Conservation (phyloP, 37 sponge, comb jelly and placozoan genomes). For the Oopsacas minuta region DNA sequence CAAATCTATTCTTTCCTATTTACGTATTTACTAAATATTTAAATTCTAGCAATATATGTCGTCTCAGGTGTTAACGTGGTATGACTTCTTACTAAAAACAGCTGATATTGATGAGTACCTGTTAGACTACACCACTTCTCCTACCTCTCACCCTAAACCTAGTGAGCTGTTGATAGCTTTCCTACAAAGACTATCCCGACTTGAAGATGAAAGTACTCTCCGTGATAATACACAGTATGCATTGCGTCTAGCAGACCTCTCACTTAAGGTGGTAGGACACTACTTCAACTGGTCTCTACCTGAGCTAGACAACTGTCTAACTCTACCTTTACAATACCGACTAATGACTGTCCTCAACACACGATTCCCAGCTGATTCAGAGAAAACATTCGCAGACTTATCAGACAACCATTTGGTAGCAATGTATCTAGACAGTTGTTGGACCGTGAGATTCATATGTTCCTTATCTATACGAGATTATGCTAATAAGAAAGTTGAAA, state of each 20-base stretch:
- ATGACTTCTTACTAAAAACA: background rate
- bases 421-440: background rate
- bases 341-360: background rate
- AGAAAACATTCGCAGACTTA: background rate
- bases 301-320: background rate
- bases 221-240: background rate
- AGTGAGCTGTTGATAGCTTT: background rate
- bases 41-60: background rate
- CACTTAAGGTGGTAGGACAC: background rate
- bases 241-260: background rate
- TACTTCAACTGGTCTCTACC: constrained; percentile 1
- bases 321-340: background rate
- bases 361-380: background rate
- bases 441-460: background rate
- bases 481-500: background rate
- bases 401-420: background rate
- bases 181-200: background rate
- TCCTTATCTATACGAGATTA: background rate
- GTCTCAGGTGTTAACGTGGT: background rate
- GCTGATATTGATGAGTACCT: constrained; percentile 4
- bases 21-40: no score
- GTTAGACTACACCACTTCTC: background rate
- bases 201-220: background rate
- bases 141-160: background rate
- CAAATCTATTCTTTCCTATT: background rate